These are phyloP conservation scores for Apocheima hispidaria DNA, from an alignment of 2,888 invertebrate species.

Conservation along the genomic window DNA sequence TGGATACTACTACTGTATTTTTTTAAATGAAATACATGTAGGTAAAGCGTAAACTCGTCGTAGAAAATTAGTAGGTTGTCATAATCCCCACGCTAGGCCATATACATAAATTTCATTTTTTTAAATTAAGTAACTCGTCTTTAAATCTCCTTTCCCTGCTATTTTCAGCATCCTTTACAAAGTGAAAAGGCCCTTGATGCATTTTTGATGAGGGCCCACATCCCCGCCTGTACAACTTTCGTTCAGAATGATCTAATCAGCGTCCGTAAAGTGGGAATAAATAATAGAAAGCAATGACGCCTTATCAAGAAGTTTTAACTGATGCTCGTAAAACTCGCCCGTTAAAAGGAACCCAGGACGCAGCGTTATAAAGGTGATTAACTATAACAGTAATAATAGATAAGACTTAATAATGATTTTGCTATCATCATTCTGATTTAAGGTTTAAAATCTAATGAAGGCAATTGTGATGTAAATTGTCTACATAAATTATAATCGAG, in stretches of 20 bases:
- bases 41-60: too few species aligned
- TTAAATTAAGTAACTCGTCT: not conserved
- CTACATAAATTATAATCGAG: too few species aligned
- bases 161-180: constrained; percentile 7
- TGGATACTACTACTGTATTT: too few species aligned
- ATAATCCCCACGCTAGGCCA: too few species aligned
- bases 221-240: constrained; percentile 6
- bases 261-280: constrained; percentile 39
- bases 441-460: not conserved
- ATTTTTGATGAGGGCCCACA: constrained; percentile 13
- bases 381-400: not conserved
- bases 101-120: too few species aligned
- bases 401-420: not conserved
- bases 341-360: constrained; percentile 35
- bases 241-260: constrained; percentile 21
- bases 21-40: too few species aligned
- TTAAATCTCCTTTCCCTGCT: not conserved
- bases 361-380: not conserved
- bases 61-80: too few species aligned
- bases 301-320: constrained; percentile 55
- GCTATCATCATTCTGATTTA: not conserved
- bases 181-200: constrained; percentile 10
- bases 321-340: constrained; percentile 44
- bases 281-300: constrained; percentile 48
- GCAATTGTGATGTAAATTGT: too few species aligned